Evolutionary conservation across 2,113 vertebrate genomes (phyloP), one percentile per base, ranked within the genome.

Genomic region (Platysternon megacephalum): DNA sequence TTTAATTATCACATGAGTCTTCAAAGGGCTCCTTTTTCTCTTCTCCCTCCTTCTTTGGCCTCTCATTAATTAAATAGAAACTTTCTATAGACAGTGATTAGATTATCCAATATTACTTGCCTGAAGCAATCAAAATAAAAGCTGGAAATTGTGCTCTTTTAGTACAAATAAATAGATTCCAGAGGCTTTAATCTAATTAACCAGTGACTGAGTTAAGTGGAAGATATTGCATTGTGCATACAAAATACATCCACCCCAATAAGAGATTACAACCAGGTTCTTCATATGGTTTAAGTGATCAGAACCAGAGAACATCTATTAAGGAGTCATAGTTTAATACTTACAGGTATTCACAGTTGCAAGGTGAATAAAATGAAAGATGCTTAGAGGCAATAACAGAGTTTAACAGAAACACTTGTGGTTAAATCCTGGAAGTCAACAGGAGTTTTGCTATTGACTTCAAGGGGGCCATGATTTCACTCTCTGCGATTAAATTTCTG

Each of bases 11-110:
- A 49, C 22, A 46, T 0, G 4, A 72, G 46, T 55, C 52, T 79
- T 87, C 89, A 46, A 93, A 68, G 49, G 52, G 58, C 74, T 28
- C 79, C 56, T 93, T 85, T 92, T 86, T 79, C 58, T 39, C 74
- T 65, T 81, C 51, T 86, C 12, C n/a, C 90, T 84, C 42, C 61
- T 21, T 42, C 89, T 92, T 88, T 65, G 49, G 19, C 72, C 42
- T 90, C 79, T 91, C 85, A n/a, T 94, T 89, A 96, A 95, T 93
- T 0, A 88, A 94, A 86, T 84, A 94, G 95, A 94, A 96, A 86
- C 84, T 95, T 96, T 94, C 93, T 94, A 87, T 96, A 95, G 91
- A 74, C 56, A 2, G 85, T 80, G 93, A 96, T 96, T 93, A 89
- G 79, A 42, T 53, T 0, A 1, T 61, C 87, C 74, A 32, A 21